These are phyloP conservation scores for Ctena decussata DNA, from an alignment of 2,888 invertebrate species.

Conservation along the genomic window DNA sequence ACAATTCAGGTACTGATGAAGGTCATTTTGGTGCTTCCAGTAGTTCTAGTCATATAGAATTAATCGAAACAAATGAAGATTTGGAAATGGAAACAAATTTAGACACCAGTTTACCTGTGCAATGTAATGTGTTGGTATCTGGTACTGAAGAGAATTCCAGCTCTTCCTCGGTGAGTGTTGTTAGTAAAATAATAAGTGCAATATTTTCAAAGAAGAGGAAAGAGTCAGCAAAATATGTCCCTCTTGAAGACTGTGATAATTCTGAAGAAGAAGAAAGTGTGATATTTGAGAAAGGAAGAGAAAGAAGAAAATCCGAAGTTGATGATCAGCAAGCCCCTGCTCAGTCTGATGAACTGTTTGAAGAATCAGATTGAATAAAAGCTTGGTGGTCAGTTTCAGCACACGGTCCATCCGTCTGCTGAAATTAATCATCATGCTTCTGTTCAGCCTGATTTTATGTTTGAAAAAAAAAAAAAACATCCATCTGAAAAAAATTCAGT, in stretches of 20 bases:
- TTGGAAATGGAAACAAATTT: neutral
- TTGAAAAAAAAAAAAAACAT: too few species aligned
- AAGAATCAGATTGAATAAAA: too few species aligned
- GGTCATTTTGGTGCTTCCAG: neutral
- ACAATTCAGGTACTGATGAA: neutral
- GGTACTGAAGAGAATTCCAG: neutral
- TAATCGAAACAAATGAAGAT: neutral
- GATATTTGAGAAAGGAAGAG: neutral
- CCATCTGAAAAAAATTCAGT: too few species aligned
- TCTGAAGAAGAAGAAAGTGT: neutral
- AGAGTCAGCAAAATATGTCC: neutral
- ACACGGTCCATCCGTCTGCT: too few species aligned
- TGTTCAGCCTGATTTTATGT: too few species aligned
- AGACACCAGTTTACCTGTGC: neutral
- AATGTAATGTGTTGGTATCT: neutral
- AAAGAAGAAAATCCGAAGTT: too few species aligned
- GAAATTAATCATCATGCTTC: too few species aligned
- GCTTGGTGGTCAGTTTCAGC: too few species aligned
- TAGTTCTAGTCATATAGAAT: neutral
- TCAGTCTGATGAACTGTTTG: too few species aligned
- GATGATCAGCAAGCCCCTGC: neutral
- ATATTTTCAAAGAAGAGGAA: neutral
- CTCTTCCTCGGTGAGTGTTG: neutral
- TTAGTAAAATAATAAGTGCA: neutral
- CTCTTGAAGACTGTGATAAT: neutral